Conservation (phyloP, 2,113 vertebrate genomes). For the Capricornis sumatraensis region DNA sequence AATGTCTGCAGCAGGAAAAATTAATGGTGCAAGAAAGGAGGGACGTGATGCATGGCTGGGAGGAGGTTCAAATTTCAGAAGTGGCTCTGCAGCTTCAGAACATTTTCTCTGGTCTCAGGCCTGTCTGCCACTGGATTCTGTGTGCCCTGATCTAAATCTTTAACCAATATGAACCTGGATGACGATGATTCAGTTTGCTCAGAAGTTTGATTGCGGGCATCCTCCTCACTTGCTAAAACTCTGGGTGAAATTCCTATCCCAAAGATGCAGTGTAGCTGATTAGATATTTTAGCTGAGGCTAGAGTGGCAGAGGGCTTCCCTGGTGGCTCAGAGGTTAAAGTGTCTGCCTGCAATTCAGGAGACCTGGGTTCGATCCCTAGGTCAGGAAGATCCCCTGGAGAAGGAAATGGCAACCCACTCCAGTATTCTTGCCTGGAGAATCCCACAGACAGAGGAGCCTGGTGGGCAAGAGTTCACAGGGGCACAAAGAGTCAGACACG, state of each 20-base stretch:
- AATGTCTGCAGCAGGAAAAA: slow-evolving; percentile 85
- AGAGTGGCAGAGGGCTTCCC: background rate
- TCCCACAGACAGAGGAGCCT: no score
- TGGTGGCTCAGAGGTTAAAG: no score
- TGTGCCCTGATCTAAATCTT: background rate
- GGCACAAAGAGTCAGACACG: no score
- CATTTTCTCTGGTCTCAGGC: slow-evolving; percentile 9
- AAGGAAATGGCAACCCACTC: no score
- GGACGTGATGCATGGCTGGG: background rate
- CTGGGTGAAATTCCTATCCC: slow-evolving; percentile 9
- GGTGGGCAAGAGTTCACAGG: no score
- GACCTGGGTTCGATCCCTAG: no score
- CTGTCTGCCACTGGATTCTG: background rate
- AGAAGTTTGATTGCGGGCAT: accelerated
- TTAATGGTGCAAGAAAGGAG: slow-evolving; percentile 31
- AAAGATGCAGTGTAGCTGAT: slow-evolving; percentile 25
- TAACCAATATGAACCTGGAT: background rate
- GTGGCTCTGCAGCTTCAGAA: background rate
- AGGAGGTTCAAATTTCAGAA: slow-evolving; percentile 16
- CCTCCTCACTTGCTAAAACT: background rate
- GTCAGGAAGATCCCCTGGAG: no score
- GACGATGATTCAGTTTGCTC: background rate
- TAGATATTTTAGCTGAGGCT: background rate
- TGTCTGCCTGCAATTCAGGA: no score
- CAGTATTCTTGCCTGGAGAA: no score